Conservation (phyloP, 2,113 vertebrate genomes). For the Tenebrosternarchus preto region DNA sequence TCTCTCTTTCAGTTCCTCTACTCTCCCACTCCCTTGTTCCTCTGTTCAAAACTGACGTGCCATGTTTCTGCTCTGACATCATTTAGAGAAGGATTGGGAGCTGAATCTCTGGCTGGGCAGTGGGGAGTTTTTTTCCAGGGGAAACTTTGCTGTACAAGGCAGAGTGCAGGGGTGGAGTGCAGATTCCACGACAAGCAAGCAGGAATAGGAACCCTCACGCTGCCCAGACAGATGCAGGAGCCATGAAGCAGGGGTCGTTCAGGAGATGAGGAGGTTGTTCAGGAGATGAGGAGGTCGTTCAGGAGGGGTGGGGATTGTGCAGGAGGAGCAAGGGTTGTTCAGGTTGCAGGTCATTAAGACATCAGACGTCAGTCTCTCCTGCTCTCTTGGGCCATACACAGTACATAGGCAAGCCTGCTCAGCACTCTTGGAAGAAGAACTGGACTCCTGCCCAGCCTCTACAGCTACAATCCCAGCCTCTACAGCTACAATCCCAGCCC, state of each 20-base stretch:
- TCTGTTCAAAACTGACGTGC: conserved; percentile 30
- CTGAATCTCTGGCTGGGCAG: conserved; percentile 34
- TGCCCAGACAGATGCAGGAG: conserved; percentile 24
- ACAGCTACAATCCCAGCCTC: conserved; percentile 5
- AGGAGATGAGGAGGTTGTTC: background rate
- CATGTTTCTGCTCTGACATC: conserved; percentile 46
- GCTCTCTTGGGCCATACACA: background rate
- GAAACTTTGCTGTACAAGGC: conserved; percentile 32
- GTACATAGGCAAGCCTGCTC: background rate
- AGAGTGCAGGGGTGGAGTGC: conserved; percentile 19
- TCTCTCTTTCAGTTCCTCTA: conserved; percentile 31
- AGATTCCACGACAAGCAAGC: conserved; percentile 18
- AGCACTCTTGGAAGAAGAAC: conserved; percentile 21
- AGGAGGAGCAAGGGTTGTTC: too few relatives aligned
- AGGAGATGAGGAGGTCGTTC: too few relatives aligned
- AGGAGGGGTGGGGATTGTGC: background rate
- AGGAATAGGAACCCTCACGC: conserved; percentile 5
- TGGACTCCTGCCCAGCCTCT: conserved; percentile 28
- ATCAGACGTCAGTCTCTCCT: conserved; percentile 23
- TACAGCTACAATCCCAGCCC: conserved; percentile 7
- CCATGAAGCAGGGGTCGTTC: conserved; percentile 16
- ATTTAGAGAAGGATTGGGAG: conserved; percentile 23
- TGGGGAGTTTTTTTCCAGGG: conserved; percentile 27
- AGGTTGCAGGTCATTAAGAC: background rate
- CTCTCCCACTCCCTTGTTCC: conserved; percentile 42